Conservation (phyloP, 2,888 invertebrate species). For the Drosophila trichaetosa region DNA sequence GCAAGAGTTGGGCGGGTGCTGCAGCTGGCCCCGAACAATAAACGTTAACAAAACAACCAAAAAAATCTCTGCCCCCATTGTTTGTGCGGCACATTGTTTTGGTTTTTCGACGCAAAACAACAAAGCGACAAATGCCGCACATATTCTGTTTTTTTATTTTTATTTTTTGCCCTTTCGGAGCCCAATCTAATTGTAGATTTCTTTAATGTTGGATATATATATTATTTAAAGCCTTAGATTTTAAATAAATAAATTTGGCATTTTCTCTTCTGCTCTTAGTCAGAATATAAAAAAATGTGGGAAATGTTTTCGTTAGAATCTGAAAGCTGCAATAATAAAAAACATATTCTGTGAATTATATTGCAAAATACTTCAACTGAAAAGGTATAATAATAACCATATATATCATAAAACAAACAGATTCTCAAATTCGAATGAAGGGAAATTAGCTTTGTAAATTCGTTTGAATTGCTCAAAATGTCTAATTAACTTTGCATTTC, state of each 20-base stretch:
- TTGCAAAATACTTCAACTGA: neutral
- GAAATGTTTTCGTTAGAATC: neutral
- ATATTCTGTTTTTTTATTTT: slow-evolving; percentile 53
- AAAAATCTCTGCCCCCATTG: slow-evolving; percentile 40
- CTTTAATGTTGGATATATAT: neutral
- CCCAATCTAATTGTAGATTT: neutral
- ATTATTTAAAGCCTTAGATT: neutral
- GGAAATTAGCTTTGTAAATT: neutral
- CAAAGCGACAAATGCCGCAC: slow-evolving; percentile 37
- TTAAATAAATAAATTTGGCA: neutral
- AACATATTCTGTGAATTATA: neutral
- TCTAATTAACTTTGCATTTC: neutral
- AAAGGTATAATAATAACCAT: neutral
- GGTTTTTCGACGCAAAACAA: slow-evolving; percentile 14
- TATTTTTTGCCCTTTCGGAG: neutral
- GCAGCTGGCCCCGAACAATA: slow-evolving; percentile 34
- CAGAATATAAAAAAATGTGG: neutral
- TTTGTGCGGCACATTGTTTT: slow-evolving; percentile 14
- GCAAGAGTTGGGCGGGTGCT: slow-evolving; percentile 6
- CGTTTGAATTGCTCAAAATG: neutral
- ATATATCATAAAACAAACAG: neutral
- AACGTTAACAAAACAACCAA: slow-evolving; percentile 42
- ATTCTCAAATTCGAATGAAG: neutral
- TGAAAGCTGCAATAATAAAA: neutral
- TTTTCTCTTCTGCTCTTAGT: neutral